A percentile compares a stretch with the other conserved stretches of the same genome.
Conservation (phyloP, 2,113 vertebrate genomes). For the Arizona elegans region DNA sequence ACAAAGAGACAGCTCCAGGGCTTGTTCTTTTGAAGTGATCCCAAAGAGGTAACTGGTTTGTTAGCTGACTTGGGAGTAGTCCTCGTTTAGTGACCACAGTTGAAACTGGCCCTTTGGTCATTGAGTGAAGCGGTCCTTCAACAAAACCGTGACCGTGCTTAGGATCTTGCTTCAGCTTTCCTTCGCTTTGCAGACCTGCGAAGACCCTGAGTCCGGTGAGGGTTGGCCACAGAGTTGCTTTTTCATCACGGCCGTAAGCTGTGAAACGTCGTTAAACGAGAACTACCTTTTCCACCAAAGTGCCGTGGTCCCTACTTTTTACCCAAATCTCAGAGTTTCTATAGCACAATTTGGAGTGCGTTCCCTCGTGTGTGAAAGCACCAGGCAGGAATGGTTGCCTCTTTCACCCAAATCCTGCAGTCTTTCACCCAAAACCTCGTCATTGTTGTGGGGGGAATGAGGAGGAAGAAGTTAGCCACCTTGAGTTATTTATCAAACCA, state of each 20-base stretch:
- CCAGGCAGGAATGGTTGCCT: too few species aligned
- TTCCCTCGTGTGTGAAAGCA: neutral
- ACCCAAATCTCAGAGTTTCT: neutral
- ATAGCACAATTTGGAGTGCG: too few species aligned
- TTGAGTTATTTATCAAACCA: neutral
- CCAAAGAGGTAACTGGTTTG: neutral
- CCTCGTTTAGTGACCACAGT: neutral
- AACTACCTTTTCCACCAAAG: neutral
- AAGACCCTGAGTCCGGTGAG: neutral
- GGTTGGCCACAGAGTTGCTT: neutral
- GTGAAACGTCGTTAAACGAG: neutral
- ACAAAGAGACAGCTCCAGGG: neutral
- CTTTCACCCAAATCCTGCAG: neutral
- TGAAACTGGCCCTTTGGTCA: neutral
- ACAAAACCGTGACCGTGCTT: neutral
- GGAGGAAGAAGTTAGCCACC: neutral
- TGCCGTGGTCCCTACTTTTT: neutral
- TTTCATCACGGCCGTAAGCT: neutral
- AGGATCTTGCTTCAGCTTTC: neutral
- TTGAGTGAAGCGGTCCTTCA: neutral
- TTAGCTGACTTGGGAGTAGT: neutral
- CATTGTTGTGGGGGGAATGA: too few species aligned
- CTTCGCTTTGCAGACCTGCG: neutral
- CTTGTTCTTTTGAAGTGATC: neutral
- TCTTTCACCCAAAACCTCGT: neutral